Evolutionary conservation across 2,113 vertebrate genomes (phyloP).

Genomic region (Nansenia antarctica): DNA sequence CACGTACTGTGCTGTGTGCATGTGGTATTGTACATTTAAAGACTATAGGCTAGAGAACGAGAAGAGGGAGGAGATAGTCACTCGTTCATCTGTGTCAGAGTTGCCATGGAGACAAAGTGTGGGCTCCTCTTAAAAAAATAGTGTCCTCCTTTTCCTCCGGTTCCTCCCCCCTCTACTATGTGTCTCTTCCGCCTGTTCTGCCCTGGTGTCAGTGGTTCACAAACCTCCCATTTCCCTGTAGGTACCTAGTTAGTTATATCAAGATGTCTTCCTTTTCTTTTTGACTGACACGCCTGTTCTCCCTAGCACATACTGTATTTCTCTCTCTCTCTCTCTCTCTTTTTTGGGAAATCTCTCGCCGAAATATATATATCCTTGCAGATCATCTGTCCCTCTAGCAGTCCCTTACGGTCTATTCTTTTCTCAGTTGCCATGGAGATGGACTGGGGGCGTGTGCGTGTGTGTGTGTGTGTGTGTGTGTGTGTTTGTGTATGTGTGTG

Average conservation of each 20-base stretch:
- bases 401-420: background rate
- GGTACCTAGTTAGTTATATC: background rate
- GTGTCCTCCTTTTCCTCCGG: background rate
- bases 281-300: background rate
- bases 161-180: background rate
- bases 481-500: too few species aligned
- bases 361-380: background rate
- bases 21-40: background rate
- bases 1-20: too few species aligned
- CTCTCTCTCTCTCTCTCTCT: background rate
- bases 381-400: constrained; percentile 3
- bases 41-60: background rate
- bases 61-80: background rate
- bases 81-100: background rate
- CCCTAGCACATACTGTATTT: background rate
- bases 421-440: background rate
- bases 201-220: background rate
- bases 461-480: too few species aligned
- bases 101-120: constrained; percentile 1
- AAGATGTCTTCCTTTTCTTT: background rate
- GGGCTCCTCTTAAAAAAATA: background rate
- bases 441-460: background rate
- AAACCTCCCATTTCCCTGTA: background rate
- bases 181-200: background rate
- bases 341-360: background rate